Base-by-base conservation (phyloP, 92 coral and sea anemone genomes). In the Chrysogorgia sp. region DNA sequence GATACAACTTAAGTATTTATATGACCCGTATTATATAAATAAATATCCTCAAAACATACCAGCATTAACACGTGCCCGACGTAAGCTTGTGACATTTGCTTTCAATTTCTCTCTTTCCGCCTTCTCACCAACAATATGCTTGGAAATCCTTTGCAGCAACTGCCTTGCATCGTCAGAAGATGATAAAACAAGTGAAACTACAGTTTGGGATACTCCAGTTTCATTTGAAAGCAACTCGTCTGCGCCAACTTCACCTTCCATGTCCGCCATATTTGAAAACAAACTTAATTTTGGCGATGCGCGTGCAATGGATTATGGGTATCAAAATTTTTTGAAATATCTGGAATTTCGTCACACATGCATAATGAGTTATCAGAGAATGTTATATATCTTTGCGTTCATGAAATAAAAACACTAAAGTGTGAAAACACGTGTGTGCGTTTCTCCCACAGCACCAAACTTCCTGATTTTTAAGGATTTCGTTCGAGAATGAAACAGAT, bases 11-110 rank as follows among this genome's bases (percentile, higher is more conserved):
- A n/a, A n/a, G n/a, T n/a, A n/a, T 1, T 17, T 48, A 17, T 2
- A 56, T 56, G 20, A 56, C 24, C 0, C 20, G 24, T 56, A 56
- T 56, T 56, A 56, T 9, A 10, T 20, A 20, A 1, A 12, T 20
- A 10, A 22, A 7, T 29, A 15, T 0, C 9, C n/a, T 32, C 10
- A 1, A 15, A 0, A 89, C 89, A 50, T 49, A 91, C 98, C 98
- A 70, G 97, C 96, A 53, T 93, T 91, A 31, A 93, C 94, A 89
- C 98, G 96, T 86, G 98, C 97, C 85, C 98, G 96, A 17, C 98
- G 96, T 45, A 93, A 84, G 22, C 50, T 49, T 17, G 86, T 83
- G 77, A 89, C 79, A 74, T 93, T 96, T 9, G 88, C 24, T 48
- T 86, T 90, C 79, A 86, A 85, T 85, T 76, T 89, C 60, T 86